Evolutionary conservation across 2,888 invertebrate genomes (phyloP).

Genomic region (Hydraecia micacea): DNA sequence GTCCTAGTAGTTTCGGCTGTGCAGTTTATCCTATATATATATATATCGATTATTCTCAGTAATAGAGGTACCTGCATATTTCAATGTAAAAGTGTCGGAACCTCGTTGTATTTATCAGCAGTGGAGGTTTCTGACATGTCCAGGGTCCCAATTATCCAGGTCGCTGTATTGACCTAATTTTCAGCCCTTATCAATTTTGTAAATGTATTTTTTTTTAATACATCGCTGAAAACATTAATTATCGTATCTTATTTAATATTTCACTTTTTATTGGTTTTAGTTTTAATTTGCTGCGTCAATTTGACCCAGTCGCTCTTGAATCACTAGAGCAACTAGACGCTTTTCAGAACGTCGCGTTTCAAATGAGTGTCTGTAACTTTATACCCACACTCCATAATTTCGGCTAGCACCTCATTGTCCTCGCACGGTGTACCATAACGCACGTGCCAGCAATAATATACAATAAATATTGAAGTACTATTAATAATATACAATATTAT

Average conservation of each 20-base stretch:
- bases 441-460: constrained; percentile 21
- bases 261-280: not conserved
- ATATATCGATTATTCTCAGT: not conserved
- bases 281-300: not conserved
- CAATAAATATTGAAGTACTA: not conserved
- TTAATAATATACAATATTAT: not conserved
- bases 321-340: not conserved
- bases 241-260: not conserved
- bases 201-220: not conserved
- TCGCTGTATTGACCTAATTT: not conserved
- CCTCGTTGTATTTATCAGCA: not conserved
- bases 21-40: not conserved
- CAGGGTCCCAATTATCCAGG: not conserved
- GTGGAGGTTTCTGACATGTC: not conserved
- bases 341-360: not conserved
- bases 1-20: not conserved
- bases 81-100: not conserved
- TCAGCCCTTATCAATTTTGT: not conserved
- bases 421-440: constrained; percentile 14
- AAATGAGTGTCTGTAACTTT: not conserved
- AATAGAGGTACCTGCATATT: not conserved
- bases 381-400: not conserved
- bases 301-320: not conserved
- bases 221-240: not conserved
- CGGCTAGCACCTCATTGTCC: constrained; percentile 22